These are phyloP conservation scores for Malthinus seriepunctatus DNA, from an alignment of 2,888 invertebrate genomes.

Conservation along the genomic window DNA sequence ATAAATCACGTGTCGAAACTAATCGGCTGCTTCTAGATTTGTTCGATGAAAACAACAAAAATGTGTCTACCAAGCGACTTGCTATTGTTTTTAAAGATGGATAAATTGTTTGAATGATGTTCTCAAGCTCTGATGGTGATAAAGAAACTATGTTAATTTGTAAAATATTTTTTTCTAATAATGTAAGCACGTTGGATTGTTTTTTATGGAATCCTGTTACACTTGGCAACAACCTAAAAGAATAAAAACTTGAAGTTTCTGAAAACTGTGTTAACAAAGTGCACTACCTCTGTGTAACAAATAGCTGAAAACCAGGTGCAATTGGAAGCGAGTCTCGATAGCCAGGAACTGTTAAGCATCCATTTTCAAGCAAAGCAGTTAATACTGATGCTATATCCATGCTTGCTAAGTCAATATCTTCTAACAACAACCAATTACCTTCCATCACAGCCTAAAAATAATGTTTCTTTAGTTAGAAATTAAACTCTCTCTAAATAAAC, in stretches of 20 bases:
- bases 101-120: slow-evolving; percentile 71
- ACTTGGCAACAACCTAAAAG: slow-evolving; percentile 62
- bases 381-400: slow-evolving; percentile 90
- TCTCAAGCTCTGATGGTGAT: slow-evolving; percentile 72
- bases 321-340: slow-evolving; percentile 82
- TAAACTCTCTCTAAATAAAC: not conserved
- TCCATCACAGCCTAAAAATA: slow-evolving; percentile 70
- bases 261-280: no score
- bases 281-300: slow-evolving; percentile 81
- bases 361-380: slow-evolving; percentile 82
- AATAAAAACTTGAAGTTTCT: slow-evolving; percentile 17
- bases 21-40: slow-evolving; percentile 61
- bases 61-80: slow-evolving; percentile 79
- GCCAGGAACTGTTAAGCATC: slow-evolving; percentile 82
- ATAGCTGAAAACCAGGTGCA: slow-evolving; percentile 86
- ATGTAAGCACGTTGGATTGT: slow-evolving; percentile 65
- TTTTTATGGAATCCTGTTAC: slow-evolving; percentile 64
- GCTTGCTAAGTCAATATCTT: slow-evolving; percentile 94
- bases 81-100: slow-evolving; percentile 73
- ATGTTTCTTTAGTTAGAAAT: not conserved
- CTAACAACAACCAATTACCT: slow-evolving; percentile 91
- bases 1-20: slow-evolving; percentile 84
- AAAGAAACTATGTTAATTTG: slow-evolving; percentile 82
- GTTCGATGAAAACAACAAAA: slow-evolving; percentile 75
- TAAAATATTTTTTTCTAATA: slow-evolving; percentile 82